These are phyloP conservation scores for Nestor notabilis DNA, from an alignment of 2,113 vertebrate genomes.

Conservation along the genomic window DNA sequence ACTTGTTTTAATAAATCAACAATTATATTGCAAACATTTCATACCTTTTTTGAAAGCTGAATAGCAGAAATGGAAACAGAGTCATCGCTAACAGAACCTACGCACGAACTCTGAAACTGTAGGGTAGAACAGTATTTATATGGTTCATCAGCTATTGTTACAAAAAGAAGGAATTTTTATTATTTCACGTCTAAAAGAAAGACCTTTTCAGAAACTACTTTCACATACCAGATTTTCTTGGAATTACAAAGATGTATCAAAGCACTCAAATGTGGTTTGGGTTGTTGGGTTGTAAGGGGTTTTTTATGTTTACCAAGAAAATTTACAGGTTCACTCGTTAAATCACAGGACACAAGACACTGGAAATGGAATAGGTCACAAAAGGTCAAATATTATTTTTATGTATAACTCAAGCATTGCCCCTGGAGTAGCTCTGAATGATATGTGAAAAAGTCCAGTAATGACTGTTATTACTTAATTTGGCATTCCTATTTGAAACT, in stretches of 20 bases:
- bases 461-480: conserved; percentile 37
- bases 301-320: background rate
- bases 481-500: conserved; percentile 35
- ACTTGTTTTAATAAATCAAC: background rate
- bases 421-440: conserved; percentile 10
- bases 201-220: background rate
- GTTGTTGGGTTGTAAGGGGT: background rate
- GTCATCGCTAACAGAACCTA: background rate
- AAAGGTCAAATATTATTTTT: conserved; percentile 2
- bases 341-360: background rate
- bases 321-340: background rate
- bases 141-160: background rate
- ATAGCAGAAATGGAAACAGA: background rate
- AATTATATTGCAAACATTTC: background rate
- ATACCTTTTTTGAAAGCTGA: background rate
- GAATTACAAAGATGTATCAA: background rate
- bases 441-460: conserved; percentile 22
- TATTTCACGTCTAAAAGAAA: background rate
- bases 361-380: background rate
- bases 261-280: background rate
- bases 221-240: background rate
- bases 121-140: background rate
- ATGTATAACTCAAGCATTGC: background rate
- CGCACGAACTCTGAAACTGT: background rate
- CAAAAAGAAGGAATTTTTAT: background rate